A percentile compares a stretch with the other conserved stretches of the same genome.
Evolutionary conservation across 2,113 vertebrate genomes (phyloP).

Genomic region (Vulpes lagopus): DNA sequence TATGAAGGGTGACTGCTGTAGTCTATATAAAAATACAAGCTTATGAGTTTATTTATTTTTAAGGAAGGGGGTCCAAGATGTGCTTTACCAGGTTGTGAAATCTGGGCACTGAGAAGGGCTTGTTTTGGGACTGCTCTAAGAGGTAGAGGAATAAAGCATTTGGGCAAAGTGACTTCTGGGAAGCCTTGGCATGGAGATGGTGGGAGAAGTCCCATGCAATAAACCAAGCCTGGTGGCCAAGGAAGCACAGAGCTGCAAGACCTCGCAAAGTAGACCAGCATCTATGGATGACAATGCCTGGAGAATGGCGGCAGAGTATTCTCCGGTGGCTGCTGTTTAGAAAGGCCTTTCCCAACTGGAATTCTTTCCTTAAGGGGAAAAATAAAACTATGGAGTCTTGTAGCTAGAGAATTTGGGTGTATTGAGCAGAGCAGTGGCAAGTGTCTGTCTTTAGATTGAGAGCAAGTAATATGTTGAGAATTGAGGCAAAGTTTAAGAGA

Average conservation of each 20-base stretch:
- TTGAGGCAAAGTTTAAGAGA: not conserved
- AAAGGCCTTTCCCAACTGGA: not conserved
- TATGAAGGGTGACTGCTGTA: not conserved
- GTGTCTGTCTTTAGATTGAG: not conserved
- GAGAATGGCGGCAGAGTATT: not conserved
- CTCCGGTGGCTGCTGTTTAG: not conserved
- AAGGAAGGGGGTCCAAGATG: not conserved
- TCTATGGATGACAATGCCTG: not conserved
- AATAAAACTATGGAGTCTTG: not conserved
- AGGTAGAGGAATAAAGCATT: not conserved
- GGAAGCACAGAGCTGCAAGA: not conserved
- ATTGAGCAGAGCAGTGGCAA: not conserved
- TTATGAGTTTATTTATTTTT: not conserved
- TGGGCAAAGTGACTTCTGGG: not conserved
- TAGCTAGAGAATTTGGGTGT: not conserved
- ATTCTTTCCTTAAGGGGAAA: not conserved
- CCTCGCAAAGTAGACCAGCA: not conserved
- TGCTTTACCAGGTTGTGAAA: not conserved
- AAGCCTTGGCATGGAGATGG: not conserved
- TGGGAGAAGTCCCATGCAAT: not conserved
- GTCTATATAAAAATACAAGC: not conserved
- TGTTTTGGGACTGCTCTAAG: not conserved
- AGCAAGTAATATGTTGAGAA: not conserved
- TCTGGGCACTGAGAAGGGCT: not conserved
- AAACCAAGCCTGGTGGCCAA: constrained; percentile 19